phyloP scores from a whole-genome alignment of 2,888 invertebrate genomes.

The Drosophila flavopinicola region DNA sequence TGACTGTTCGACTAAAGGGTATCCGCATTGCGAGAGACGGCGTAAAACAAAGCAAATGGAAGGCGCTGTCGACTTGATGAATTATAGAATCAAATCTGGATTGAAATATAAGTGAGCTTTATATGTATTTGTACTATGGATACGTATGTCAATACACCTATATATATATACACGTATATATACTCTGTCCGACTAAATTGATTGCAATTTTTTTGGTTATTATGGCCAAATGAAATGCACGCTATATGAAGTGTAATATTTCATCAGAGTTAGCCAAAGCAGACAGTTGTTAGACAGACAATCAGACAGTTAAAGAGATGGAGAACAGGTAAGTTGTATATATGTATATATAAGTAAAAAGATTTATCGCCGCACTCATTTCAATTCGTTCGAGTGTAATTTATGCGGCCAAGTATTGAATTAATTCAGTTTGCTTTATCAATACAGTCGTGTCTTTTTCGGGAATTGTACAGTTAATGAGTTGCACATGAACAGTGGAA shows the following conservation, averaged over 20 bases:
- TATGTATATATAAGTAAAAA: slow-evolving; percentile 19
- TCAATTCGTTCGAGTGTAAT: slow-evolving; percentile 35
- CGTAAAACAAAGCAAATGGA: slow-evolving; percentile 25
- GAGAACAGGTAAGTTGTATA: slow-evolving; percentile 2
- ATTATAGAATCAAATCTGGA: slow-evolving; percentile 73
- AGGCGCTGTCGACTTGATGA: slow-evolving; percentile 63
- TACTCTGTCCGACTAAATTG: slow-evolving; percentile 35
- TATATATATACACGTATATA: slow-evolving; percentile 19
- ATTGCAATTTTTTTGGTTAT: slow-evolving; percentile 63
- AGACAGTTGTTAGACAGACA: no score
- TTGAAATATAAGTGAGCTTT: slow-evolving; percentile 67
- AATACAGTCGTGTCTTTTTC: slow-evolving; percentile 39
- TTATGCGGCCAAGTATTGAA: slow-evolving; percentile 57
- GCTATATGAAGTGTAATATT: slow-evolving; percentile 70
- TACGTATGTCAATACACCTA: slow-evolving; percentile 15
- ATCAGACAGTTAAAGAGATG: slow-evolving; percentile 23
- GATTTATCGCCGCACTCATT: slow-evolving; percentile 45
- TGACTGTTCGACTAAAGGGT: slow-evolving; percentile 1
- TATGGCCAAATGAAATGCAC: slow-evolving; percentile 71
- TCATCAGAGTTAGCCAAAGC: slow-evolving; percentile 58
- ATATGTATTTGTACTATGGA: slow-evolving; percentile 21
- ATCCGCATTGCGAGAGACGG: slow-evolving; percentile 4
- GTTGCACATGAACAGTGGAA: slow-evolving; percentile 18
- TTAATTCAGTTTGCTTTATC: slow-evolving; percentile 62
- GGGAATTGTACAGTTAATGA: slow-evolving; percentile 41